Base-by-base conservation (phyloP, 2,888 invertebrate genomes). In the Venusia cambrica region DNA sequence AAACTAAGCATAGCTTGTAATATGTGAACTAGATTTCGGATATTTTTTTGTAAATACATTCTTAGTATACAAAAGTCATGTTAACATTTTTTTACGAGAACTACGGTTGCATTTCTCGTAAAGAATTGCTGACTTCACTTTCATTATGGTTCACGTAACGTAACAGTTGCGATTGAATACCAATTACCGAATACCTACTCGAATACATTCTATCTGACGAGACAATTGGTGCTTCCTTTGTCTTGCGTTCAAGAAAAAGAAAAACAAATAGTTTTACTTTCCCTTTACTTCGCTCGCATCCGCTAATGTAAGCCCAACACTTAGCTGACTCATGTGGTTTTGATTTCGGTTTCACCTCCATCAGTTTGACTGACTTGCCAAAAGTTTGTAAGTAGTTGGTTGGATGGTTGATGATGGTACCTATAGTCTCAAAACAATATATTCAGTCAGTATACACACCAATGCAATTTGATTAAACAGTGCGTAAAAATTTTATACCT, bases 201-300 rank as follows among this genome's bases (percentile, higher is more conserved):
- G 33, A 34, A 43, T 43, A 43, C 36, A 17, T 38, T 41, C 38
- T 41, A 36, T 53, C 50, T 29, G 31, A 10, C 17, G 36, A 16
- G 25, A 42, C 25, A 36, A 61, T 55, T 52, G 48, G 57, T 51
- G 55, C 56, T 56, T 52, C 47, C 53, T 62, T 73, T 75, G 68
- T 76, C 63, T 71, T 57, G 64, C 37, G 42, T 48, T 46, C 44
- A 63, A 57, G 63, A 69, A 77, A 72, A 76, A 63, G 73, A 77
- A 78, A 83, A 83, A 79, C 77, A 85, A 83, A 84, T 72, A 81
- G 63, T 67, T 73, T 74, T 60, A 84, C 85, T 87, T 87, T 85
- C 85, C 83, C 81, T 81, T 73, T 74, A 73, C 68, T 79, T 77
- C 58, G 58, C 77, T 79, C 48, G 54, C 62, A 70, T 69, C 69